Evolutionary conservation across 2,113 vertebrate species (phyloP).

Genomic region (Oceanites oceanicus): DNA sequence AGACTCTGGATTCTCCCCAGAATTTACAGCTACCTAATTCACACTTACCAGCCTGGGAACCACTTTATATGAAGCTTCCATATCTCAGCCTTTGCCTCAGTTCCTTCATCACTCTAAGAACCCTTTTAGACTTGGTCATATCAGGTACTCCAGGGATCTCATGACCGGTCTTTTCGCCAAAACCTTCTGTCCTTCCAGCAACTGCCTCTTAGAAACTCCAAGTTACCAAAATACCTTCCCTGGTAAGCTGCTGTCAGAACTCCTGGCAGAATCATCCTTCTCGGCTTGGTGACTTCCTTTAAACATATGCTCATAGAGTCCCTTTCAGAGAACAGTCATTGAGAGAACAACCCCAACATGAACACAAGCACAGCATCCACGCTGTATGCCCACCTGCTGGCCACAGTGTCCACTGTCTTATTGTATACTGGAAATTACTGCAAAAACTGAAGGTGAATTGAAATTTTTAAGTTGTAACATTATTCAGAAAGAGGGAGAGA

Average conservation of each 20-base stretch:
- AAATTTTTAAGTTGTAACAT: not conserved
- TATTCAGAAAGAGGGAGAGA: not conserved
- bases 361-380: fast-evolving
- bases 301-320: not conserved
- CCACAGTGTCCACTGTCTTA: not conserved
- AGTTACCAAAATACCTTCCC: not conserved
- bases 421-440: not conserved
- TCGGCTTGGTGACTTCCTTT: not conserved
- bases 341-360: not conserved
- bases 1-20: not conserved
- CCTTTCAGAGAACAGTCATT: fast-evolving
- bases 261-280: not conserved
- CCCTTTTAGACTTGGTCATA: not conserved
- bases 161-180: not conserved
- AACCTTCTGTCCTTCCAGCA: not conserved
- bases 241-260: not conserved
- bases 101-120: not conserved
- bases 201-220: not conserved
- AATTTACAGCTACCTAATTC: not conserved
- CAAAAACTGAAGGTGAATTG: not conserved
- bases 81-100: not conserved
- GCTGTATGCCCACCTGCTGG: not conserved
- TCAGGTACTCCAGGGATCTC: not conserved
- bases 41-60: not conserved
- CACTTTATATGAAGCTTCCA: not conserved